A percentile compares a stretch with the other conserved stretches of the same genome.
These are phyloP conservation scores for Cryptocephalus primarius DNA, from an alignment of 2,888 invertebrate species.

Conservation along the genomic window DNA sequence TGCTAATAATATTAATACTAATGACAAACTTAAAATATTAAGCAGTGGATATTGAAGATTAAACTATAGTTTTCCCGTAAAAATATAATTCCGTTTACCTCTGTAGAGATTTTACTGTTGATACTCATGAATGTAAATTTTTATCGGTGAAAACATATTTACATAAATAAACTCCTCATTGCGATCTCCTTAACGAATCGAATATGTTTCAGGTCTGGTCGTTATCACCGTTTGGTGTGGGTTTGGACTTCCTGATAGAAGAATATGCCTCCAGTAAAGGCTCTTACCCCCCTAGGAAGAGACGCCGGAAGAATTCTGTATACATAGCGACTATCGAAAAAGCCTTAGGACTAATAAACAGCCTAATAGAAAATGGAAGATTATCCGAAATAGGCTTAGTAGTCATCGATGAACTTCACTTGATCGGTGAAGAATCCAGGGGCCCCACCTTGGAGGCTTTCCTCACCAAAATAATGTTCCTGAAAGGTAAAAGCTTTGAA, in stretches of 20 bases:
- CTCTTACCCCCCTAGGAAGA: slow-evolving; percentile 63
- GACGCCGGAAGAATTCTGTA: slow-evolving; percentile 63
- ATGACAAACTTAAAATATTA: too few relatives aligned
- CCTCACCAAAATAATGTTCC: slow-evolving; percentile 66
- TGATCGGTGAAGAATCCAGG: slow-evolving; percentile 78
- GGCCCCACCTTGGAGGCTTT: slow-evolving; percentile 78
- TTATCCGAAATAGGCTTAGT: slow-evolving; percentile 69
- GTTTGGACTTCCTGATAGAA: slow-evolving; percentile 80
- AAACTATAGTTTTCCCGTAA: too few relatives aligned
- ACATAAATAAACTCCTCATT: too few relatives aligned
- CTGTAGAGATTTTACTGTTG: too few relatives aligned
- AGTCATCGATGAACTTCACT: slow-evolving; percentile 85
- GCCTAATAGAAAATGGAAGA: slow-evolving; percentile 67
- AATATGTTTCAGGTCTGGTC: slow-evolving; percentile 53
- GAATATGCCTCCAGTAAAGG: slow-evolving; percentile 94
- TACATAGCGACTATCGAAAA: slow-evolving; percentile 95
- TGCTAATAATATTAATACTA: too few relatives aligned
- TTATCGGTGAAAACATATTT: too few relatives aligned
- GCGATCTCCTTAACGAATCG: too few relatives aligned
- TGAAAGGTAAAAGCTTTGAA: slow-evolving; percentile 43
- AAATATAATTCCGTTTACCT: too few relatives aligned
- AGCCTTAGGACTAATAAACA: slow-evolving; percentile 73
- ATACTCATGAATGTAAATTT: too few relatives aligned
- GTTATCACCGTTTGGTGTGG: slow-evolving; percentile 77
- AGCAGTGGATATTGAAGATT: too few relatives aligned